These are phyloP conservation scores for Bibio marci DNA, from an alignment of 2,888 invertebrate genomes.

Conservation along the genomic window DNA sequence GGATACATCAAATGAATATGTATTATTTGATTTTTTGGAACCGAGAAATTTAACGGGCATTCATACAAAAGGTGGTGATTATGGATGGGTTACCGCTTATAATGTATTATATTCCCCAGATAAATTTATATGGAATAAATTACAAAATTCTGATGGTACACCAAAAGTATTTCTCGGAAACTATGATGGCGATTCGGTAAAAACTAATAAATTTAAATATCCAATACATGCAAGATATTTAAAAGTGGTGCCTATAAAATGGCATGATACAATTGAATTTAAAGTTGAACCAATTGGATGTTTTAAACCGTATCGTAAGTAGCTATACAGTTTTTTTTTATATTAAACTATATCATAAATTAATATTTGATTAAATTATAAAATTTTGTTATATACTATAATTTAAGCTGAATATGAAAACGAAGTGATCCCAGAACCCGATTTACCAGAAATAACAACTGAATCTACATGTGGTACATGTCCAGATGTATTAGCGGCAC, in stretches of 20 bases:
- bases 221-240: slow-evolving; percentile 56
- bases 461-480: slow-evolving; percentile 24
- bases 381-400: background rate
- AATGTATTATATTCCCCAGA: slow-evolving; percentile 57
- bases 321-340: background rate
- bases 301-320: slow-evolving; percentile 51
- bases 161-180: slow-evolving; percentile 52
- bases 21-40: slow-evolving; percentile 57
- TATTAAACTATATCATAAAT: background rate
- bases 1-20: slow-evolving; percentile 50
- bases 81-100: slow-evolving; percentile 60
- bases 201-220: slow-evolving; percentile 47
- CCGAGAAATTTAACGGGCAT: slow-evolving; percentile 63
- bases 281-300: slow-evolving; percentile 65
- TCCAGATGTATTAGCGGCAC: slow-evolving; percentile 30
- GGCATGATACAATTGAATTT: slow-evolving; percentile 56
- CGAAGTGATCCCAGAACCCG: slow-evolving; percentile 13
- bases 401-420: slow-evolving; percentile 2
- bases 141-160: slow-evolving; percentile 36
- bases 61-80: slow-evolving; percentile 49
- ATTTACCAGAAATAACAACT: slow-evolving; percentile 3
- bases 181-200: slow-evolving; percentile 41
- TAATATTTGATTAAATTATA: background rate
- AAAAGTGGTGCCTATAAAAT: slow-evolving; percentile 51
- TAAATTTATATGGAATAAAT: slow-evolving; percentile 49